Base-by-base conservation (phyloP, 2,888 invertebrate genomes). In the Harpalus rubripes region DNA sequence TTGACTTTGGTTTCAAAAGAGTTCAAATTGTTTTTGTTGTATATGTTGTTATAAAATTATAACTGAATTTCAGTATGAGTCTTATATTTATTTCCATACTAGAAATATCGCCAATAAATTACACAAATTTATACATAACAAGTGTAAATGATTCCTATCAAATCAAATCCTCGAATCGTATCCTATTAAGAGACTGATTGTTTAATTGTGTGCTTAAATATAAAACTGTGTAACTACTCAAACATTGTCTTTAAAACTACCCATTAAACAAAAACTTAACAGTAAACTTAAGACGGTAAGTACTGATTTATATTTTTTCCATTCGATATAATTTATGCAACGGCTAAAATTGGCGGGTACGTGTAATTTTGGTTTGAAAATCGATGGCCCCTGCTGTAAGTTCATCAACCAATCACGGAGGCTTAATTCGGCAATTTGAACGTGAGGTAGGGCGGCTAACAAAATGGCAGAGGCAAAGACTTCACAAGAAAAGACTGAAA, bases 381-480 rank as follows among this genome's bases (percentile, higher is more conserved):
- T 65, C 12, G 32, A 15, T 44, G 44, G 61, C 32, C 39, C 39
- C n/a, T 76, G 58, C 15, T 56, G 12, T 6, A 56, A 79, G 26
- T 63, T 58, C 63, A 32, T 22, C 65, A 65, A 22, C 85, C 85
- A 85, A 85, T 85, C 85, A 80, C 15, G 58, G 12, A 58, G 56
- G 80, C 80, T 68, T 72, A 58, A 80, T 79, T 85, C 85, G 85
- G 85, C 72, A 59, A 85, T 80, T 85, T 80, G 85, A 85, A 85
- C 41, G 80, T 56, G 72, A 58, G 85, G 80, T 84, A 80, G 85
- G 85, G 85, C 80, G 80, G 79, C 26, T 80, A 79, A 85, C 85
- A 79, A 85, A 85, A 85, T 85, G 85, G 85, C 85, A 80, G 85
- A 85, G 72, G 72, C 80, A 68, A 80, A 79, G 79, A 85, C 39